phyloP scores from a whole-genome alignment of 2,888 invertebrate genomes.

The Pterobdella sp. region DNA sequence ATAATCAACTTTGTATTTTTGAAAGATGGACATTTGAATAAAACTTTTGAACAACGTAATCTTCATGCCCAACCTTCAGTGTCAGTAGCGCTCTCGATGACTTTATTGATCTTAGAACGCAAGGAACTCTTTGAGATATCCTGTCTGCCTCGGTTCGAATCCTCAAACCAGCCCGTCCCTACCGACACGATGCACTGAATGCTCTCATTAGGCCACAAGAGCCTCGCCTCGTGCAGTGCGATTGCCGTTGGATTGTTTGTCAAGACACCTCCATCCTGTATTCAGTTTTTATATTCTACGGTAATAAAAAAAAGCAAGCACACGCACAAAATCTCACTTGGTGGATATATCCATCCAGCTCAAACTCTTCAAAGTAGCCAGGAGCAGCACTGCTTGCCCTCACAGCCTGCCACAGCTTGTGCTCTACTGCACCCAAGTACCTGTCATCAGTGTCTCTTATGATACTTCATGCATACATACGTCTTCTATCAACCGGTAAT shows the following conservation, averaged over 20 bases:
- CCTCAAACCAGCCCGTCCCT: slow-evolving; percentile 61
- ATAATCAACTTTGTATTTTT: background rate
- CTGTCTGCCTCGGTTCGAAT: slow-evolving; percentile 34
- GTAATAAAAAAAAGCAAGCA: background rate
- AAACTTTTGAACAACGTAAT: background rate
- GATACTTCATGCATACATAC: too few species aligned
- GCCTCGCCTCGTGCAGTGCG: slow-evolving; percentile 75
- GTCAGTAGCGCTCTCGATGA: slow-evolving; percentile 48
- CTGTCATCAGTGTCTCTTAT: too few species aligned
- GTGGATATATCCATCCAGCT: slow-evolving; percentile 43
- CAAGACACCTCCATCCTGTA: slow-evolving; percentile 70
- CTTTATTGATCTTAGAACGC: slow-evolving; percentile 68
- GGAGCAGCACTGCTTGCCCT: slow-evolving; percentile 85
- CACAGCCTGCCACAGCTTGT: slow-evolving; percentile 68
- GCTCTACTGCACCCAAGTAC: slow-evolving; percentile 63
- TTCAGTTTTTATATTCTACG: background rate
- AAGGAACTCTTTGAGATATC: slow-evolving; percentile 57
- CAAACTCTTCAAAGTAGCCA: slow-evolving; percentile 69
- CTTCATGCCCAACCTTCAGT: slow-evolving; percentile 44
- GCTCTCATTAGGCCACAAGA: slow-evolving; percentile 68
- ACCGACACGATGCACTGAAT: slow-evolving; percentile 74
- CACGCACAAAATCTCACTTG: slow-evolving; percentile 39
- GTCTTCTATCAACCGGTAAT: too few species aligned
- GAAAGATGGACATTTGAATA: background rate
- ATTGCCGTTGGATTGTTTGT: slow-evolving; percentile 82